Conservation (phyloP, 1,140 invertebrate species). For the Dolichoris vasculosae region DNA sequence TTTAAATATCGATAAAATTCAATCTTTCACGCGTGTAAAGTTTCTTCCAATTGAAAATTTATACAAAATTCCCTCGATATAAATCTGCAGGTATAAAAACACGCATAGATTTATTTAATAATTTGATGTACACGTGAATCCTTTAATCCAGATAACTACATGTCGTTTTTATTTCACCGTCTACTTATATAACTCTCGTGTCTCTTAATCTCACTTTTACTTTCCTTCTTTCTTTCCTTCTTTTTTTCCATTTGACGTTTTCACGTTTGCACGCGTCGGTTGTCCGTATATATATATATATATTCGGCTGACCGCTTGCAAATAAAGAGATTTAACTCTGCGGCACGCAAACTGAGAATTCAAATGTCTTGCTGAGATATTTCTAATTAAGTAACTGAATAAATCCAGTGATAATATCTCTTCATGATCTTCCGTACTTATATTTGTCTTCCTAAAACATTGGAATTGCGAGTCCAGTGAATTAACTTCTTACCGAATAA, state of each 20-base stretch:
- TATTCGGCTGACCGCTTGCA: conserved; percentile 1
- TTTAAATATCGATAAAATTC: no score
- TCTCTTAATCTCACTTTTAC: not conserved
- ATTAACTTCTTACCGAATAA: not conserved
- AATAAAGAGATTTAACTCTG: conserved; percentile 29
- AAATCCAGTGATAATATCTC: conserved; percentile 35
- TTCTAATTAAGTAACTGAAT: conserved; percentile 49
- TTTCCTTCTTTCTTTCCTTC: conserved; percentile 44
- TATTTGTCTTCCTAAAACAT: conserved; percentile 41
- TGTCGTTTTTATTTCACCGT: not conserved
- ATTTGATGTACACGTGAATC: not conserved
- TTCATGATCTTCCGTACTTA: not conserved
- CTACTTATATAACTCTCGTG: conserved; percentile 5
- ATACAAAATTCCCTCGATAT: not conserved
- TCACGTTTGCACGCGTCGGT: not conserved
- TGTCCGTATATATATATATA: not conserved
- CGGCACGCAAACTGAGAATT: conserved; percentile 43
- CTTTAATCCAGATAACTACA: conserved; percentile 13
- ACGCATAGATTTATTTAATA: conserved; percentile 7
- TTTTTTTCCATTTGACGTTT: conserved; percentile 50
- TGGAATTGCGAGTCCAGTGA: not conserved
- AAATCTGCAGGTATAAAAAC: not conserved
- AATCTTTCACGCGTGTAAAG: no score
- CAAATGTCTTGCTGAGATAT: conserved; percentile 43
- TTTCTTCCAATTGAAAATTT: not conserved